Base-by-base conservation (phyloP, 2,888 invertebrate species). In the Agonopterix subpropinquella region DNA sequence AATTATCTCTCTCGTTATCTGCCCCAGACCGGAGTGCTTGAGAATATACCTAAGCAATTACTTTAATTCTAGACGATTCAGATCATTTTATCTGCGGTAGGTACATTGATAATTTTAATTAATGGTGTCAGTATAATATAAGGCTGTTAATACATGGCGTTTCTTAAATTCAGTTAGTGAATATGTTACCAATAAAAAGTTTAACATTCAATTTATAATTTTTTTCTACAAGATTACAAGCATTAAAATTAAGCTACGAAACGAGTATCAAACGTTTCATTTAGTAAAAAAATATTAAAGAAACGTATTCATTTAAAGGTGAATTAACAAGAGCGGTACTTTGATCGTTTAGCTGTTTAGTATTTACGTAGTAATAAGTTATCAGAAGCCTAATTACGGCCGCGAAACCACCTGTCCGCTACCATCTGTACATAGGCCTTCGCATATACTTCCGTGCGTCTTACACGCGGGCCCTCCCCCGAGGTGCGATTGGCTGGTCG, bases 371-470 rank as follows among this genome's bases (percentile, higher is more conserved):
- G 80, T 77, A 83, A 85, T 84, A 84, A 85, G 77, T 86, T 86
- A 84, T 84, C 80, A 81, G 80, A 67, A 73, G 84, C 80, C 86
- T 88, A 88, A 88, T 87, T 88, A 85, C 80, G 77, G 77, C 74
- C 77, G 77, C 82, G 86, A 83, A 87, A 86, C 87, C 88, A 87
- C 88, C 88, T 88, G 88, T 88, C 87, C 86, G 86, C 83, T 84
- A 81, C 81, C 81, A 80, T 76, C 82, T 81, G 88, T 88, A 88
- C 87, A 88, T 88, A 88, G 88, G 88, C 88, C 85, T 87, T 78
- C 83, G 85, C 88, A 88, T 86, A 87, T 87, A 87, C 88, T 88
- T 87, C 82, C 85, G 82, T 79, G 76, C 86, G 85, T 88, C 88
- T 88, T 88, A 85, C 76, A 80, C 79, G 80, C 65, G 81, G 86